phyloP scores from a whole-genome alignment of 2,888 invertebrate genomes.

The Priocnemis perturbator region DNA sequence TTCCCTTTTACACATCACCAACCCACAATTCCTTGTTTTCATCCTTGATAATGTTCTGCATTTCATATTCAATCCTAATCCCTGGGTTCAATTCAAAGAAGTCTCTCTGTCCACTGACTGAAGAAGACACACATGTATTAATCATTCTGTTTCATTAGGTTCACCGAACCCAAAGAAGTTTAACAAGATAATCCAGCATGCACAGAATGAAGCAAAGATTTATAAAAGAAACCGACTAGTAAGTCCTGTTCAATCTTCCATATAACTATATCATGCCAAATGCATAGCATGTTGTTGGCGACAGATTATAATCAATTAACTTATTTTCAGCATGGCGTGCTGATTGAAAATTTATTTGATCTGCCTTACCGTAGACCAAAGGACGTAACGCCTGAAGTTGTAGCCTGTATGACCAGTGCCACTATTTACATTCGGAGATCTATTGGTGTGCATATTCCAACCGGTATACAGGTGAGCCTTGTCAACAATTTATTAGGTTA shows the following conservation, averaged over 20 bases:
- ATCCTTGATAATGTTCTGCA: no score
- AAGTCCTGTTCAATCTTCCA: constrained; percentile 60
- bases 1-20: no score
- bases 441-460: constrained; percentile 76
- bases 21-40: no score
- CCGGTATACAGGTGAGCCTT: constrained; percentile 80
- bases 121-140: no score
- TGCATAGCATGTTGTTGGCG: background rate
- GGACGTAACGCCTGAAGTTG: constrained; percentile 81
- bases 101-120: no score
- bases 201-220: constrained; percentile 77
- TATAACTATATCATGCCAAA: background rate
- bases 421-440: constrained; percentile 79
- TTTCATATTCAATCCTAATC: no score
- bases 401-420: constrained; percentile 82
- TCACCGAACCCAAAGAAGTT: no score
- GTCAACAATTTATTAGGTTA: background rate
- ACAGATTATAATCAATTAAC: no score
- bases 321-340: constrained; percentile 79
- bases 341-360: constrained; percentile 89
- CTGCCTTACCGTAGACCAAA: constrained; percentile 81
- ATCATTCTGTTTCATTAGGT: no score
- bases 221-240: constrained; percentile 80
- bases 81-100: no score
- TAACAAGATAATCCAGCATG: no score